Percentiles rank a stretch among this genome's conserved stretches.
Conservation (phyloP, 2,113 vertebrate species). For the Rhipidura dahli region DNA sequence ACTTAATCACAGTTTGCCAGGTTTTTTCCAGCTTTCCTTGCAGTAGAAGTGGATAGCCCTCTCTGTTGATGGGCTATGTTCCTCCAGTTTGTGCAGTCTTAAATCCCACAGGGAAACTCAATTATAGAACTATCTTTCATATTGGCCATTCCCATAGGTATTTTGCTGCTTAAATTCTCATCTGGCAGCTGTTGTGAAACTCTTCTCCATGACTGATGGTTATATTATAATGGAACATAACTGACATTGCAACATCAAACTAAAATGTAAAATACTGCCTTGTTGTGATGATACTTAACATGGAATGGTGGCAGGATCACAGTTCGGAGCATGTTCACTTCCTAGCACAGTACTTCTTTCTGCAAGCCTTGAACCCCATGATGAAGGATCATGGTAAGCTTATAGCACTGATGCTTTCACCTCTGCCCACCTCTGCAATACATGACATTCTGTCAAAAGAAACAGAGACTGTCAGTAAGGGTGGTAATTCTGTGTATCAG, state of each 20-base stretch:
- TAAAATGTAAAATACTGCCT: background rate
- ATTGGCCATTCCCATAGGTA: background rate
- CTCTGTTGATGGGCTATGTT: background rate
- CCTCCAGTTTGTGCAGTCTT: background rate
- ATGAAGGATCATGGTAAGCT: background rate
- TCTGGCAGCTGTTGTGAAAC: slow-evolving; percentile 4
- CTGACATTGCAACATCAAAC: background rate
- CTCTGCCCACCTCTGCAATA: background rate
- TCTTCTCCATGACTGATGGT: background rate
- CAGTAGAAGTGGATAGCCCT: background rate
- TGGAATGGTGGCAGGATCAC: background rate
- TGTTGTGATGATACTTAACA: background rate
- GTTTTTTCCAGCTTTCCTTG: background rate
- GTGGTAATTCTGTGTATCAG: background rate
- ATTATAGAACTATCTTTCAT: background rate
- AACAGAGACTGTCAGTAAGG: background rate
- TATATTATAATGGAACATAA: background rate
- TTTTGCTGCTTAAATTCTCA: background rate
- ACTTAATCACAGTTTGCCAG: background rate
- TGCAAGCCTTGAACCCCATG: background rate
- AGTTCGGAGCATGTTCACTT: background rate
- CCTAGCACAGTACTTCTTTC: background rate
- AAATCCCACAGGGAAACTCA: background rate
- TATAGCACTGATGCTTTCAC: background rate
- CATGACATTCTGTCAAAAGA: background rate